These are phyloP conservation scores for Pampusana beccarii DNA, from an alignment of 2,113 vertebrate genomes.

Conservation along the genomic window DNA sequence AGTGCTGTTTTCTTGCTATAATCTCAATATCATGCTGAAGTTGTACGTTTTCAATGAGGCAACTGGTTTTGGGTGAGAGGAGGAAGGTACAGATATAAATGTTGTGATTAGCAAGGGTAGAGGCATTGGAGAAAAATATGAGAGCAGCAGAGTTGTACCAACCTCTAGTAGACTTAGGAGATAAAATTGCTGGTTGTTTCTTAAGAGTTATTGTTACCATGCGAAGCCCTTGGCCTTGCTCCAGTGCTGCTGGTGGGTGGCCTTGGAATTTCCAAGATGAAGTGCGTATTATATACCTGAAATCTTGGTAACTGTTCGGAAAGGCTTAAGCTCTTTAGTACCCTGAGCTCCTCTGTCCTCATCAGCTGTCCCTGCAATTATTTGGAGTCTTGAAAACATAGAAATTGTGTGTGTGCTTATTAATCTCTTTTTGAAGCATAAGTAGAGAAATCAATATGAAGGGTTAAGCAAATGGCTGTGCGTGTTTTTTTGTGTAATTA, in stretches of 20 bases:
- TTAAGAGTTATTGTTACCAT: background rate
- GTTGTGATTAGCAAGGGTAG: background rate
- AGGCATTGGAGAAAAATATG: background rate
- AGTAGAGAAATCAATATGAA: too few species aligned
- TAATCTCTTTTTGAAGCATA: too few species aligned
- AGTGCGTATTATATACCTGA: background rate
- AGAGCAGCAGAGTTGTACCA: background rate
- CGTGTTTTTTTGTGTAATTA: too few species aligned
- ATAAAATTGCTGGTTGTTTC: background rate
- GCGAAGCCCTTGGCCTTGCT: background rate
- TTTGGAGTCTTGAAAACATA: too few species aligned
- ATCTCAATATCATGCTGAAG: background rate
- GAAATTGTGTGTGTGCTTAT: too few species aligned
- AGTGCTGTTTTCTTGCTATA: background rate
- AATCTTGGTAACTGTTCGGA: background rate
- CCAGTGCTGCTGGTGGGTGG: background rate
- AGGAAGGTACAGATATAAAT: background rate
- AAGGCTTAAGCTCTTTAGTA: background rate
- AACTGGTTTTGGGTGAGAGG: background rate
- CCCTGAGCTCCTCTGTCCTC: too few species aligned
- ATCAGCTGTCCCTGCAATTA: too few species aligned
- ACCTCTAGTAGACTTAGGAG: background rate
- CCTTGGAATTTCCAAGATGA: background rate
- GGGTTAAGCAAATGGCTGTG: too few species aligned
- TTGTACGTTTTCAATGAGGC: background rate